These are phyloP conservation scores for Eupeodes luniger DNA, from an alignment of 2,888 invertebrate species.

Conservation along the genomic window DNA sequence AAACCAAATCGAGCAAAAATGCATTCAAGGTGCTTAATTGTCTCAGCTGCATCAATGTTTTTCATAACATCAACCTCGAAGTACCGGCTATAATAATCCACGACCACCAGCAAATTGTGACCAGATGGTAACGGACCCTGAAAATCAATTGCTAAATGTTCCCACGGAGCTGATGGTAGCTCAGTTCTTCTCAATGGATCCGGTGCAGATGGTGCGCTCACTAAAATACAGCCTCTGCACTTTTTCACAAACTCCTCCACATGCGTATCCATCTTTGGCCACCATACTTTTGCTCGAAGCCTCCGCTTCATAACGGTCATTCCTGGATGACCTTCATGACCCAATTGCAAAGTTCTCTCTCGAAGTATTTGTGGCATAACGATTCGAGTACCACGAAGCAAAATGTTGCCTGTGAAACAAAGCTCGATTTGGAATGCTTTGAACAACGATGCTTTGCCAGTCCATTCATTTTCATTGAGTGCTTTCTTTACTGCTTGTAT, in stretches of 20 bases:
- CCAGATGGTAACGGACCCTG: too few relatives aligned
- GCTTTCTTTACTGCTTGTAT: conserved; percentile 3
- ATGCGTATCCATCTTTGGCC: not conserved
- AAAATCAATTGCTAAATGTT: too few relatives aligned
- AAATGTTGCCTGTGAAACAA: conserved; percentile 44
- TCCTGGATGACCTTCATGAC: too few relatives aligned
- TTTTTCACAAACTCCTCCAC: not conserved
- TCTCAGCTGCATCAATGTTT: too few relatives aligned
- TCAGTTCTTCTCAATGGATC: conserved; percentile 8
- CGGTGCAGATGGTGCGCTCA: conserved; percentile 12
- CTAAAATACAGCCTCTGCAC: conserved; percentile 3
- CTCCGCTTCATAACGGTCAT: too few relatives aligned
- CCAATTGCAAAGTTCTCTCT: not conserved
- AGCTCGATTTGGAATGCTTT: conserved; percentile 7
- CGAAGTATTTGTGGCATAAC: not conserved
- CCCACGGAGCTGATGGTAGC: not conserved
- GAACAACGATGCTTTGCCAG: not conserved
- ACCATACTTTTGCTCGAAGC: too few relatives aligned
- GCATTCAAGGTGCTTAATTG: too few relatives aligned
- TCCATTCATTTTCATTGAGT: conserved; percentile 6
- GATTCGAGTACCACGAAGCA: conserved; percentile 41
- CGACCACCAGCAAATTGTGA: not conserved
- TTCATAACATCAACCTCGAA: too few relatives aligned
- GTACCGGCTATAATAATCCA: not conserved
- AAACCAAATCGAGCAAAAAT: too few relatives aligned